Conservation (phyloP, 2,888 invertebrate species). For the Drosophila acutilabella region DNA sequence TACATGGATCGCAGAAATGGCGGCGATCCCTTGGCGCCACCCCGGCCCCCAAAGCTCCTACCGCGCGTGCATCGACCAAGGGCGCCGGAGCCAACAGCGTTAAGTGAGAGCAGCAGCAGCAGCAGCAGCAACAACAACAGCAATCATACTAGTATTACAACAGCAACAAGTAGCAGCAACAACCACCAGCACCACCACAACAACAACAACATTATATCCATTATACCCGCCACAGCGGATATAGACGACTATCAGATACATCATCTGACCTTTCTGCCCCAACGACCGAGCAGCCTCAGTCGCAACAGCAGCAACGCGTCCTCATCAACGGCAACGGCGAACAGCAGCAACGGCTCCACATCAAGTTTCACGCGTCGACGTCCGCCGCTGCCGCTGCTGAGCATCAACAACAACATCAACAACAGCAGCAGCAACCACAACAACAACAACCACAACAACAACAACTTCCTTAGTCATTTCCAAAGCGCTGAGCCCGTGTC, state of each 20-base stretch:
- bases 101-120: constrained; percentile 60
- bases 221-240: constrained; percentile 68
- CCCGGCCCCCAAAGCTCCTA: constrained; percentile 90
- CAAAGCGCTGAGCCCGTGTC: constrained; percentile 83
- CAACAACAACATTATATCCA: constrained; percentile 68
- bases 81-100: constrained; percentile 87
- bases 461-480: constrained; percentile 84
- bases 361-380: constrained; percentile 84
- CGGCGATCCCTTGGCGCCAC: constrained; percentile 91
- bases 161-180: constrained; percentile 50
- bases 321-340: constrained; percentile 79
- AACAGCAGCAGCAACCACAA: constrained; percentile 45
- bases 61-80: constrained; percentile 88
- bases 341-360: constrained; percentile 73
- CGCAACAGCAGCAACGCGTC: constrained; percentile 83
- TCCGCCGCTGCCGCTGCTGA: constrained; percentile 73
- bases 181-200: constrained; percentile 48
- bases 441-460: constrained; percentile 45
- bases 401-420: constrained; percentile 56
- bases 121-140: constrained; percentile 45
- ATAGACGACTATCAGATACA: constrained; percentile 82
- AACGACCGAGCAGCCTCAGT: constrained; percentile 79
- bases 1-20: constrained; percentile 91
- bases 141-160: constrained; percentile 69
- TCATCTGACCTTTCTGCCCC: constrained; percentile 81